phyloP scores from a whole-genome alignment of 2,888 invertebrate species.

The Thereva unica region DNA sequence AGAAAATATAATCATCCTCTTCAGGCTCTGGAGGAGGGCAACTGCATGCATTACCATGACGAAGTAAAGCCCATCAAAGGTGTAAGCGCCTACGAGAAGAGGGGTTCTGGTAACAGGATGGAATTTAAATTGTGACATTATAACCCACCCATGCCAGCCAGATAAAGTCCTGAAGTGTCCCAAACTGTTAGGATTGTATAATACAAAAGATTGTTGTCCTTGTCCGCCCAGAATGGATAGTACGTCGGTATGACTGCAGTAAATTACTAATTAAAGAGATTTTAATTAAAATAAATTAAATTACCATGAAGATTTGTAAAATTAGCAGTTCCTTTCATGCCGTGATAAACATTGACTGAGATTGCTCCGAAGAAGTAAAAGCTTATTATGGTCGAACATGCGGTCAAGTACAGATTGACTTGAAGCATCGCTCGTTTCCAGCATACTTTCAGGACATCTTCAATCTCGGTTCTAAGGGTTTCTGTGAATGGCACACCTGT shows the following conservation, averaged over 20 bases:
- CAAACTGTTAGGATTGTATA: not conserved
- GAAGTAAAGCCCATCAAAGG: slow-evolving; percentile 5
- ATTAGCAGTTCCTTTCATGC: not conserved
- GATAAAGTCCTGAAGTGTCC: not conserved
- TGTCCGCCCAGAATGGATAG: slow-evolving; percentile 1
- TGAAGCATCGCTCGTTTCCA: slow-evolving; percentile 6
- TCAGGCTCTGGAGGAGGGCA: slow-evolving; percentile 3
- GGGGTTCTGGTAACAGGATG: too few relatives aligned
- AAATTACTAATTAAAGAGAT: not conserved
- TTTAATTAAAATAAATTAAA: not conserved
- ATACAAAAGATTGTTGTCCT: not conserved
- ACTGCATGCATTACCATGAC: slow-evolving; percentile 1
- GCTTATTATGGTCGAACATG: not conserved
- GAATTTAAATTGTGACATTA: not conserved
- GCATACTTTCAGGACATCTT: not conserved
- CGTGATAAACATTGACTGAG: not conserved
- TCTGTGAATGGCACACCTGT: not conserved
- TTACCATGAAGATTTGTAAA: slow-evolving; percentile 12
- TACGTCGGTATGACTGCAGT: not conserved
- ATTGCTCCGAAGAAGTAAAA: slow-evolving; percentile 7
- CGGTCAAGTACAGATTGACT: not conserved
- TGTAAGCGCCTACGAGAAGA: not conserved
- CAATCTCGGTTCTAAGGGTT: slow-evolving; percentile 3
- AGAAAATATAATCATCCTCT: slow-evolving; percentile 10
- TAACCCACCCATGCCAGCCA: slow-evolving; percentile 9